These are phyloP conservation scores for Sebastes fasciatus DNA, from an alignment of 2,113 vertebrate species.

Conservation along the genomic window DNA sequence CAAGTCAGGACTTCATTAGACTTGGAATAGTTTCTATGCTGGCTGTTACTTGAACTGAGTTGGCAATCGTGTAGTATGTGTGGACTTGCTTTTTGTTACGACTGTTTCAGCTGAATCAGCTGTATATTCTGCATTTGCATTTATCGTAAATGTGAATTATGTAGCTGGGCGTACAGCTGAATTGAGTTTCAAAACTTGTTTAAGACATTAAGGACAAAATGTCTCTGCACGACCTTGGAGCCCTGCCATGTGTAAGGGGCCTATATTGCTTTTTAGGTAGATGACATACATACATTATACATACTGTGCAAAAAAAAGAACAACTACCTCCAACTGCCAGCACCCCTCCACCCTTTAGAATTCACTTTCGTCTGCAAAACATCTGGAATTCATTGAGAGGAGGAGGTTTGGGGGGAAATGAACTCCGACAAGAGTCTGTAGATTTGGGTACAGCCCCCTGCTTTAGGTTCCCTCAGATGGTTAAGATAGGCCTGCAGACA, in stretches of 20 bases:
- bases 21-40: constrained; percentile 43
- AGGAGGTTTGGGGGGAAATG: constrained; percentile 76
- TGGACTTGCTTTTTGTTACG: constrained; percentile 27
- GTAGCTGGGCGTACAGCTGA: not conserved
- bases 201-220: constrained; percentile 34
- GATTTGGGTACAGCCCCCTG: constrained; percentile 75
- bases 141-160: constrained; percentile 32
- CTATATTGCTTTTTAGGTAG: constrained; percentile 22
- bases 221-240: constrained; percentile 41
- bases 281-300: constrained; percentile 58
- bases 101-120: not conserved
- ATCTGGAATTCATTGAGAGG: constrained; percentile 91
- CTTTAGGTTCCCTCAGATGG: constrained; percentile 81
- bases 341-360: constrained; percentile 68
- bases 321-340: constrained; percentile 37
- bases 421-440: constrained; percentile 80
- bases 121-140: not conserved
- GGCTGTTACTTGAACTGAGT: constrained; percentile 52
- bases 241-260: constrained; percentile 43
- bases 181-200: constrained; percentile 25
- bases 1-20: constrained; percentile 71
- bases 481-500: constrained; percentile 84
- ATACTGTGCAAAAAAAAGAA: constrained; percentile 49
- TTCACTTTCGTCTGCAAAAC: constrained; percentile 82
- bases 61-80: constrained; percentile 15